Conservation (phyloP, 2,888 invertebrate species). For the Mythimna albipuncta region DNA sequence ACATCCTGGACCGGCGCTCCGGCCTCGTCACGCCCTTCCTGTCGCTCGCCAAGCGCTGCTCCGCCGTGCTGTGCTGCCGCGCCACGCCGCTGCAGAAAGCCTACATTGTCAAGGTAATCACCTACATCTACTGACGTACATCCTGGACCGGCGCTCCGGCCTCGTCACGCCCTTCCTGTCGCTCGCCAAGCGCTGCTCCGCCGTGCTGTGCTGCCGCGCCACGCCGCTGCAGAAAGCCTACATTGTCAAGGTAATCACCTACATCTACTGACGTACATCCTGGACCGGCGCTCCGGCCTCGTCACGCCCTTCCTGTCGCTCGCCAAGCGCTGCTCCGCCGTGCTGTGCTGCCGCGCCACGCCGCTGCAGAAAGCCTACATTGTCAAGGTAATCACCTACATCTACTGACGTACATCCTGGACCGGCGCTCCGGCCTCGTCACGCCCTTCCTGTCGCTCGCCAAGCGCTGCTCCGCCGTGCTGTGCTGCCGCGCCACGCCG, state of each 20-base stretch:
- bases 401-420: conserved; percentile 95
- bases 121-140: conserved; percentile 93
- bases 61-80: conserved; percentile 97
- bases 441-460: conserved; percentile 96
- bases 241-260: conserved; percentile 91
- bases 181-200: conserved; percentile 95
- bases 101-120: conserved; percentile 92
- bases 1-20: conserved; percentile 96
- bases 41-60: conserved; percentile 95
- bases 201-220: conserved; percentile 98
- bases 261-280: conserved; percentile 94
- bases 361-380: conserved; percentile 97
- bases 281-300: conserved; percentile 96
- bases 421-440: conserved; percentile 95
- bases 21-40: conserved; percentile 96
- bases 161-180: conserved; percentile 95
- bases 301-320: conserved; percentile 96
- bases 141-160: conserved; percentile 96
- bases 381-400: conserved; percentile 87
- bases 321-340: conserved; percentile 96
- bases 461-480: conserved; percentile 95
- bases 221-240: conserved; percentile 96
- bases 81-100: conserved; percentile 96
- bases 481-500: conserved; percentile 96
- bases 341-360: conserved; percentile 97